phyloP scores from a whole-genome alignment of 2,888 invertebrate species.

The Drosophila nigricruria region DNA sequence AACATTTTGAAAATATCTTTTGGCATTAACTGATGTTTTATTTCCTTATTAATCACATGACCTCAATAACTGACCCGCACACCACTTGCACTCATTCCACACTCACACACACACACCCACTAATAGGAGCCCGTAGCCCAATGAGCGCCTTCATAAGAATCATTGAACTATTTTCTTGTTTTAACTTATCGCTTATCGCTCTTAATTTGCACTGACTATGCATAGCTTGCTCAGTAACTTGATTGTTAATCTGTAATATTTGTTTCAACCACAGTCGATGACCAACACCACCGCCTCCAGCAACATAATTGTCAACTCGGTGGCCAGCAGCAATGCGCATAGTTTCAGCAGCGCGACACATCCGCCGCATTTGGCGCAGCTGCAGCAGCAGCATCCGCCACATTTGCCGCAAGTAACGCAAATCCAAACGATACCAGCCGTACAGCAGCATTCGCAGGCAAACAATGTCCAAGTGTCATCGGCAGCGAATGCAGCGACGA shows the following conservation, averaged over 20 bases:
- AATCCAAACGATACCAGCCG: slow-evolving; percentile 82
- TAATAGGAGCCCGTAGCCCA: slow-evolving; percentile 28
- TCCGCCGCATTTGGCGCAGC: slow-evolving; percentile 76
- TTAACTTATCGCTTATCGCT: slow-evolving; percentile 47
- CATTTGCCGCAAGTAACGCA: slow-evolving; percentile 84
- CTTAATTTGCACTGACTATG: slow-evolving; percentile 44
- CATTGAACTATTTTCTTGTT: slow-evolving; percentile 30
- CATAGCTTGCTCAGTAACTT: slow-evolving; percentile 8
- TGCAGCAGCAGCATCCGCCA: slow-evolving; percentile 76
- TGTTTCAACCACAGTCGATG: slow-evolving; percentile 67
- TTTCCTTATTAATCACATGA: neutral
- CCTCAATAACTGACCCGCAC: neutral
- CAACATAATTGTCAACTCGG: slow-evolving; percentile 85
- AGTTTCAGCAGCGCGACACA: slow-evolving; percentile 75
- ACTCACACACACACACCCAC: slow-evolving; percentile 8
- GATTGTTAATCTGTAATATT: slow-evolving; percentile 27
- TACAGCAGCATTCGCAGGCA: slow-evolving; percentile 24
- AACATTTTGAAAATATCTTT: neutral
- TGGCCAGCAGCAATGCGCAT: slow-evolving; percentile 82
- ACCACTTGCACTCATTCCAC: slow-evolving; percentile 13
- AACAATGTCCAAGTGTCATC: slow-evolving; percentile 37
- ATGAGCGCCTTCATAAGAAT: slow-evolving; percentile 19
- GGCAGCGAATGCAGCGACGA: slow-evolving; percentile 30
- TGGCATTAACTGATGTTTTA: neutral
- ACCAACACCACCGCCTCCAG: slow-evolving; percentile 82